Percentiles rank a stretch among this genome's conserved stretches.
phyloP scores from a whole-genome alignment of 2,888 invertebrate species.

The Lydus trimaculatus region DNA sequence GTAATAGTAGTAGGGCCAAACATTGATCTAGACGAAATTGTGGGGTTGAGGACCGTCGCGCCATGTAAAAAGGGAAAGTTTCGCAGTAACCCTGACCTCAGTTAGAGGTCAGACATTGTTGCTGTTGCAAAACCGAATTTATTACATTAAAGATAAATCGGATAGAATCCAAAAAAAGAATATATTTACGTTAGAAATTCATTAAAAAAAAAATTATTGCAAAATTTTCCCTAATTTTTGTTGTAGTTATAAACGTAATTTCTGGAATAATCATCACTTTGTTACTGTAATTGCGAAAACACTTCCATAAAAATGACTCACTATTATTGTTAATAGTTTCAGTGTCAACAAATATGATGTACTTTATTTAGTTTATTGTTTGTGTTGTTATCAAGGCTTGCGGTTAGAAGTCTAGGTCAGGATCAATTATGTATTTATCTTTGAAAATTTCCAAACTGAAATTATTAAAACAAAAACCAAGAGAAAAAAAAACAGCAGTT shows the following conservation, averaged over 20 bases:
- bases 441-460: not conserved
- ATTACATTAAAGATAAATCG: not conserved
- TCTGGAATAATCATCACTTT: no score
- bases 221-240: no score
- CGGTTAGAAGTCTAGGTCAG: conserved; percentile 3
- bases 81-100: conserved; percentile 3
- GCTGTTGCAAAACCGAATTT: conserved; percentile 5
- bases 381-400: not conserved
- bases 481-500: not conserved
- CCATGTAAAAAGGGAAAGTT: conserved; percentile 3
- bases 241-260: not conserved
- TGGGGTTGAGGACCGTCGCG: conserved; percentile 3
- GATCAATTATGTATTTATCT: not conserved
- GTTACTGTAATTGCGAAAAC: not conserved
- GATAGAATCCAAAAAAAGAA: not conserved
- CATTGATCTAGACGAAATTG: conserved; percentile 8
- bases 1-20: not conserved
- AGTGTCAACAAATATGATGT: not conserved
- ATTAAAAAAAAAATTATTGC: not conserved
- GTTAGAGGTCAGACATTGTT: conserved; percentile 3
- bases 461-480: not conserved
- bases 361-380: not conserved
- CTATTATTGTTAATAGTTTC: not conserved
- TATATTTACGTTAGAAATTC: not conserved
- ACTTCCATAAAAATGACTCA: not conserved